phyloP scores from a whole-genome alignment of 2,888 invertebrate species.

The Pedicia rivosa region DNA sequence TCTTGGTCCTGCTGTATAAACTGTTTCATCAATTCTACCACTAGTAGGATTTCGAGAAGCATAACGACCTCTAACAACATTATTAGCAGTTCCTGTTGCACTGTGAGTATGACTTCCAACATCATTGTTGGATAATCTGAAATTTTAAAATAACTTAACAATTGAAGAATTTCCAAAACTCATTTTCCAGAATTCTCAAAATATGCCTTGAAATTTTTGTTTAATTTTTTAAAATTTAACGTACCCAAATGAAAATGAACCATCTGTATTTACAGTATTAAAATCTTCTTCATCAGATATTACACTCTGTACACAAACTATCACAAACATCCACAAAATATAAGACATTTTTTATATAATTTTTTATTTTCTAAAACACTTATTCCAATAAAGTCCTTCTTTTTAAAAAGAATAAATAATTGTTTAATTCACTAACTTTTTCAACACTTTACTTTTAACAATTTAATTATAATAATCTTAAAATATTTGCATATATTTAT shows the following conservation, averaged over 20 bases:
- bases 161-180: not conserved
- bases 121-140: conserved; percentile 40
- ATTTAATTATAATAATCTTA: too few relatives aligned
- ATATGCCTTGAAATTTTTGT: not conserved
- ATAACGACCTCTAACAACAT: conserved; percentile 53
- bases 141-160: not conserved
- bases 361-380: too few relatives aligned
- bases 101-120: conserved; percentile 54
- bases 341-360: too few relatives aligned
- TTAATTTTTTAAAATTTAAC: not conserved
- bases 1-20: conserved; percentile 60
- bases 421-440: too few relatives aligned
- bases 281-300: conserved; percentile 39
- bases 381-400: too few relatives aligned
- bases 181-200: too few relatives aligned
- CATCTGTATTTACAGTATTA: conserved; percentile 50
- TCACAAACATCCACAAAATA: too few relatives aligned
- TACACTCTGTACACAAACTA: too few relatives aligned
- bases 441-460: too few relatives aligned
- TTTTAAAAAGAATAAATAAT: too few relatives aligned
- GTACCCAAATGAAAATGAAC: conserved; percentile 59
- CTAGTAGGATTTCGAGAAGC: conserved; percentile 56
- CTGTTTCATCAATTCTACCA: conserved; percentile 49
- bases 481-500: too few relatives aligned
- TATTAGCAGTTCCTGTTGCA: conserved; percentile 43